phyloP scores from a whole-genome alignment of 1,140 invertebrate species.

The Pectinophora gossypiella region DNA sequence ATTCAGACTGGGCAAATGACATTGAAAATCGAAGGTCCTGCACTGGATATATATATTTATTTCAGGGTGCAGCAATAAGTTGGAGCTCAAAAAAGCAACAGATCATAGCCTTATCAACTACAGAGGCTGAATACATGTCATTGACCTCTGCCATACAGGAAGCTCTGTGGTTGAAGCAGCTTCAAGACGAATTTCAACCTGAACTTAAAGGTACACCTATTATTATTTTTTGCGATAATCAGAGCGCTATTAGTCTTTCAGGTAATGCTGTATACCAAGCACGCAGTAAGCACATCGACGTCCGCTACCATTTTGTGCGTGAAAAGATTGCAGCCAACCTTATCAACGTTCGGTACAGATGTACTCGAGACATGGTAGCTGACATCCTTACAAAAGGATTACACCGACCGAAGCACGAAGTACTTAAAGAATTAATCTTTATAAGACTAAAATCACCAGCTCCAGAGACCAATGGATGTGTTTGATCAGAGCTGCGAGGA shows the following conservation, averaged over 20 bases:
- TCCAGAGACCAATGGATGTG: no score
- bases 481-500: no score
- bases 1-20: constrained; percentile 52
- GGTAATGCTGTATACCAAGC: constrained; percentile 19
- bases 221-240: constrained; percentile 17
- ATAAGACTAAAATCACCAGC: no score
- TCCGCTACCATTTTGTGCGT: constrained; percentile 26
- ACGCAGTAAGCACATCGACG: constrained; percentile 39
- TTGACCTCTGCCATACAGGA: constrained; percentile 16
- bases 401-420: neutral
- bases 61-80: constrained; percentile 34
- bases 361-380: neutral
- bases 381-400: neutral
- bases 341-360: neutral
- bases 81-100: constrained; percentile 47
- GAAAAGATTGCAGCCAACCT: neutral
- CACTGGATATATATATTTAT: constrained; percentile 41
- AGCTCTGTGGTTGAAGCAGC: constrained; percentile 22
- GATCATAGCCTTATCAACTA: constrained; percentile 35
- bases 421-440: no score
- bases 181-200: constrained; percentile 7
- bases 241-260: constrained; percentile 23
- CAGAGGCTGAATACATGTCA: constrained; percentile 37
- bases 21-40: constrained; percentile 36
- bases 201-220: neutral